A percentile compares a stretch with the other conserved stretches of the same genome.
Evolutionary conservation across 2,113 vertebrate genomes (phyloP).

Genomic region (Terrapene triunguis): DNA sequence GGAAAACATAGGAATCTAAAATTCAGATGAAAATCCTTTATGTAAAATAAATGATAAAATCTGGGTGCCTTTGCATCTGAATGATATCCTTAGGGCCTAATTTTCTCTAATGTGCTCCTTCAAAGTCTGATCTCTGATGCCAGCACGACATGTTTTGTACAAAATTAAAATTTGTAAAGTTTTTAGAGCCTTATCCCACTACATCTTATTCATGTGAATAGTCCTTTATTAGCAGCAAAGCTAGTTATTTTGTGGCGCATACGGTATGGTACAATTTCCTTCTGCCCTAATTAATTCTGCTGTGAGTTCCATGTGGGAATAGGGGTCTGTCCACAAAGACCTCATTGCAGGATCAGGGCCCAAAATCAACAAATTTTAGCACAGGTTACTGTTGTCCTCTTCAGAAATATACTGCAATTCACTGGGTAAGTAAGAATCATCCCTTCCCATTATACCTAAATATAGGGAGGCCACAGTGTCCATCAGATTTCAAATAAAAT

Average conservation of each 20-base stretch:
- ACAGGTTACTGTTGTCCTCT: neutral
- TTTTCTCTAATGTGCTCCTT: conserved; percentile 17
- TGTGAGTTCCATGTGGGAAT: neutral
- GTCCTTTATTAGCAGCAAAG: neutral
- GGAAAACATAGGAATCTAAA: conserved; percentile 54
- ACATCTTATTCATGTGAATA: neutral
- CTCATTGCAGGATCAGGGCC: neutral
- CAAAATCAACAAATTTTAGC: neutral
- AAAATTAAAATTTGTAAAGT: neutral
- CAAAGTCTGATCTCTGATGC: conserved; percentile 13
- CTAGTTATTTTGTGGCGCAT: neutral
- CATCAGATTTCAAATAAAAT: neutral
- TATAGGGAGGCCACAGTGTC: no score
- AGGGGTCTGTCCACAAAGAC: neutral
- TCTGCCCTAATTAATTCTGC: neutral
- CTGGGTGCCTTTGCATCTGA: conserved; percentile 65
- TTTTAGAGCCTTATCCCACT: neutral
- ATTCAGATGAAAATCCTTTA: conserved; percentile 66
- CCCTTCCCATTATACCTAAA: neutral
- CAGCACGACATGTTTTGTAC: neutral
- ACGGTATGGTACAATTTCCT: neutral
- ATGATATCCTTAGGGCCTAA: conserved; percentile 56
- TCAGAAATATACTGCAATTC: neutral
- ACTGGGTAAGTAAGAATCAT: neutral
- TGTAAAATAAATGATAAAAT: conserved; percentile 64